A percentile compares a stretch with the other conserved stretches of the same genome.
These are phyloP conservation scores for Xanthia togata DNA, from an alignment of 2,888 invertebrate genomes.

Conservation along the genomic window DNA sequence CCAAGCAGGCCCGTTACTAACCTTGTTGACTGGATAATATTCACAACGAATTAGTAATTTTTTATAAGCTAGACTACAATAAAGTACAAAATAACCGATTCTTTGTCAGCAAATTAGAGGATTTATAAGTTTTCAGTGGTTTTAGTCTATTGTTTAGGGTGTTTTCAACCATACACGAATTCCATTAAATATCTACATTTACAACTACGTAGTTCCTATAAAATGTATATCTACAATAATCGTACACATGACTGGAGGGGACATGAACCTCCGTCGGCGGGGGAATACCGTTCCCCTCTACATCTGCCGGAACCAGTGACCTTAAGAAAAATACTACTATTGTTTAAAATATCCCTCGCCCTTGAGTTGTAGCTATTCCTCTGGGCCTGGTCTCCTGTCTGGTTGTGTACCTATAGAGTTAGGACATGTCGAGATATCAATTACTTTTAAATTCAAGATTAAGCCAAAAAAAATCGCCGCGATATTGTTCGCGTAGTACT, in stretches of 20 bases:
- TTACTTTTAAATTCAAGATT: background rate
- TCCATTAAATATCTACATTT: background rate
- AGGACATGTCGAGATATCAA: background rate
- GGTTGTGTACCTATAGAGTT: background rate
- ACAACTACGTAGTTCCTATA: background rate
- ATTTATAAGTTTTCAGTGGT: no score
- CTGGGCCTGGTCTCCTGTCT: slow-evolving; percentile 38
- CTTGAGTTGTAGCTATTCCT: slow-evolving; percentile 44
- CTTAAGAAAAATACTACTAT: slow-evolving; percentile 61
- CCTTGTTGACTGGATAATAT: no score
- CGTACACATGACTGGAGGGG: slow-evolving; percentile 35
- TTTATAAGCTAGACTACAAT: no score
- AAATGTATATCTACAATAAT: slow-evolving; percentile 1
- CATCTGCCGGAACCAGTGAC: slow-evolving; percentile 64
- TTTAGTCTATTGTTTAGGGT: no score
- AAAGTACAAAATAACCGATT: no score
- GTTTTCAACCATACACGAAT: background rate
- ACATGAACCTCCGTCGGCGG: slow-evolving; percentile 29
- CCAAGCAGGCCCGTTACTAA: no score
- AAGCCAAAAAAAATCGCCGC: no score
- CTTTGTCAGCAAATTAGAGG: no score
- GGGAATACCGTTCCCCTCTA: slow-evolving; percentile 58
- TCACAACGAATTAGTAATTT: no score
- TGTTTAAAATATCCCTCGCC: slow-evolving; percentile 61
- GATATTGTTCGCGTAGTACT: no score